Conservation (phyloP, 2,797 vertebrate species). For the Poecilia picta region DNA sequence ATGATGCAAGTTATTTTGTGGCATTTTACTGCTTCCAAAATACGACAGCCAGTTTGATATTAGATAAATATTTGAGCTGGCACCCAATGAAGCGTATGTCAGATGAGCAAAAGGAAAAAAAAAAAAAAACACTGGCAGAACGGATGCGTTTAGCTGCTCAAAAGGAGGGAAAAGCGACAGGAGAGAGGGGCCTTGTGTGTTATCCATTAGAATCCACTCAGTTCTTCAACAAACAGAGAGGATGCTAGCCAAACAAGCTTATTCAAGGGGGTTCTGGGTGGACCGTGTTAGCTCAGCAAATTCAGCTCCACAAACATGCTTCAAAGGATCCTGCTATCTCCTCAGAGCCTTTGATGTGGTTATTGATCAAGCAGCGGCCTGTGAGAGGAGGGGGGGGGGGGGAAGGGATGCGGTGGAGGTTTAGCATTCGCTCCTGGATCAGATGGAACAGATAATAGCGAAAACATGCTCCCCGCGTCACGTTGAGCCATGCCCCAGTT, state of each 20-base stretch:
- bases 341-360: conserved; percentile 86
- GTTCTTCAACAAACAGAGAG: conserved; percentile 90
- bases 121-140: conserved; percentile 52
- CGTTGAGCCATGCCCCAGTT: conserved; percentile 50
- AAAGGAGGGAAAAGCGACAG: conserved; percentile 71
- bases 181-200: conserved; percentile 73
- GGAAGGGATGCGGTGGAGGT: conserved; percentile 57
- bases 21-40: conserved; percentile 76
- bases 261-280: conserved; percentile 81
- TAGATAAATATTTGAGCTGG: conserved; percentile 91
- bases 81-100: conserved; percentile 76
- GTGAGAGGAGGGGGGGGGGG: conserved; percentile 38
- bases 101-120: conserved; percentile 61
- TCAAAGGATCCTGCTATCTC: conserved; percentile 89
- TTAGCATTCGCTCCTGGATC: conserved; percentile 69
- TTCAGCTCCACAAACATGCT: conserved; percentile 88
- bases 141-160: conserved; percentile 62
- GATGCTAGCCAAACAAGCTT: conserved; percentile 91
- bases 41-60: conserved; percentile 80
- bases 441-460: conserved; percentile 65
- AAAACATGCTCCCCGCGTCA: conserved; percentile 72
- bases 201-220: conserved; percentile 87
- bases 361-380: conserved; percentile 83
- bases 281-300: conserved; percentile 90
- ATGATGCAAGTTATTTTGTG: conserved; percentile 72